Evolutionary conservation across 2,797 vertebrate genomes (phyloP), one percentile per base, ranked within the genome.

Genomic region (Danio kyathit): DNA sequence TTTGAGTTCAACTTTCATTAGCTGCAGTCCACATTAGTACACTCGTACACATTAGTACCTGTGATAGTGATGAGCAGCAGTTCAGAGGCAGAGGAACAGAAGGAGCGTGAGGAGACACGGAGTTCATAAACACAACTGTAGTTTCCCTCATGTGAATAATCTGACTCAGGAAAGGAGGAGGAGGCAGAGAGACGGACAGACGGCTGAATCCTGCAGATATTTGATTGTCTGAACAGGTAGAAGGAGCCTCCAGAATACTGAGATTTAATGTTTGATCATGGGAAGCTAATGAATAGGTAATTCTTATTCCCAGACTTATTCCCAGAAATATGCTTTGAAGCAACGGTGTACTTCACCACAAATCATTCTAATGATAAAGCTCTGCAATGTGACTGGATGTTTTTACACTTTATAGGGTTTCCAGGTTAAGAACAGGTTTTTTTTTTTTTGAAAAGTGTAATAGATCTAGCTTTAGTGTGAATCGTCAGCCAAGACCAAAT

Each of bases 41-140:
- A 4, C 19, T 29, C 12, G 59, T 60, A n/a, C 1, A 44, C 52
- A 46, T 59, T 5, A 60, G 1, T 71, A 63, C 73, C 46, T 63
- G 2, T 51, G 4, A 75, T 17, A 51, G 29, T 63, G 7, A 75
- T 64, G 11, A 41, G 2, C 29, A 75, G 46, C n/a, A 7, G 17
- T 40, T 77, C 49, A 10, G 82, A 79, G 41, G 11, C 3, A 29
- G 1, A 29, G 29, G 29, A 29, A 29, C 29, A 29, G 29, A 29
- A 29, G 29, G 29, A 29, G 29, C 7, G 0, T 0, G 89, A 74
- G n/a, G 93, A 93, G 51, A 93, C 79, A 77, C 90, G 92, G 0
- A 93, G 38, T 1, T 17, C 12, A n/a, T 87, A 94, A 76, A 86
- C 7, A 66, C 93, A 94, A 16, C 3, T 67, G 57, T 94, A 94